phyloP scores from a whole-genome alignment of 2,113 vertebrate genomes.

The Cephalopholis sonnerati region DNA sequence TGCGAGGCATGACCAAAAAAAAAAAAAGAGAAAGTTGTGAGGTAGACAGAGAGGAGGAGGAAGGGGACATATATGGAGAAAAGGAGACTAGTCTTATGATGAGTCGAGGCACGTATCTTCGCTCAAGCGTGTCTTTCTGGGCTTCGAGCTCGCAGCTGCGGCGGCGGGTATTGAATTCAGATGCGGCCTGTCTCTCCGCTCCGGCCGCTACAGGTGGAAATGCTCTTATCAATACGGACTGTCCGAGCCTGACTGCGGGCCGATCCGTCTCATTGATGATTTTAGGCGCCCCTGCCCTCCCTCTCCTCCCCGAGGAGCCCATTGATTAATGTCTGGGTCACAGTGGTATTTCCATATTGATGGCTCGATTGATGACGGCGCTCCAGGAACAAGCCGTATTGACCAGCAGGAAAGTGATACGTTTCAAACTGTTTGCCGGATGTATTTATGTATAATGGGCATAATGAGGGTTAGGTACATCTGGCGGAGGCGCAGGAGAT shows the following conservation, averaged over 20 bases:
- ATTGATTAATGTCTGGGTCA: conserved; percentile 86
- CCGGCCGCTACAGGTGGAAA: conserved; percentile 81
- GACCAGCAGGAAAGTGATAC: conserved; percentile 78
- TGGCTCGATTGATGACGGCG: conserved; percentile 85
- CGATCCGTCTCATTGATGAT: conserved; percentile 84
- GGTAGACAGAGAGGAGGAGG: conserved; percentile 45
- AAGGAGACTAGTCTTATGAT: conserved; percentile 71
- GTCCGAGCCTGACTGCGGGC: conserved; percentile 73
- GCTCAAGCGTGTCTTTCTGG: conserved; percentile 83
- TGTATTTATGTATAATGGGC: conserved; percentile 53
- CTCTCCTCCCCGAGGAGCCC: conserved; percentile 74
- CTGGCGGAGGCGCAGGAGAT: conserved; percentile 7
- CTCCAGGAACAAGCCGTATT: conserved; percentile 81
- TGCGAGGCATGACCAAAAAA: conserved; percentile 19
- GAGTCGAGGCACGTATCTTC: conserved; percentile 82
- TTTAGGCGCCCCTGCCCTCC: conserved; percentile 71
- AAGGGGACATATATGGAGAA: conserved; percentile 59
- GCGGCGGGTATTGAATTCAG: conserved; percentile 83
- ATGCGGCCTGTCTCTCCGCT: conserved; percentile 70
- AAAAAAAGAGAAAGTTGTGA: conserved; percentile 56
- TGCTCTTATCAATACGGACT: conserved; percentile 82
- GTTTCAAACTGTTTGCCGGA: conserved; percentile 61
- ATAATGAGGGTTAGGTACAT: conserved; percentile 29
- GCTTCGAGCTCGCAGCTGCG: conserved; percentile 74
- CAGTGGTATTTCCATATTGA: conserved; percentile 86